Evolutionary conservation across 2,888 invertebrate species (phyloP).

Genomic region (Galeopsomyia nigrocyanea): DNA sequence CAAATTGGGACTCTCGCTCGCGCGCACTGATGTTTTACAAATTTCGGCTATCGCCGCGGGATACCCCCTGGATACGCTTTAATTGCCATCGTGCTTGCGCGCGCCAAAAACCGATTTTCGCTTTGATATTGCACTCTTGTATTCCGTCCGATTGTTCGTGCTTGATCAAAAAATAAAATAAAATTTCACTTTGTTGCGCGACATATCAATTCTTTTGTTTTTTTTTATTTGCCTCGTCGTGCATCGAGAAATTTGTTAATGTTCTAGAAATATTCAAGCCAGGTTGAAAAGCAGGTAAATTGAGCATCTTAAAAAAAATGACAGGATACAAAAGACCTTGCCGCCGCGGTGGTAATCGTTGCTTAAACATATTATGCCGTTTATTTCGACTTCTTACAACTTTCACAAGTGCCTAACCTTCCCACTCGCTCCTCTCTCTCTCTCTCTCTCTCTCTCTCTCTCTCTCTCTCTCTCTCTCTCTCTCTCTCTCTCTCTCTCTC

Average conservation of each 20-base stretch:
- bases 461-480: no score
- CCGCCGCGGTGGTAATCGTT: slow-evolving; percentile 18
- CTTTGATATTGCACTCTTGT: slow-evolving; percentile 1
- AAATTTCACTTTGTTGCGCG: not conserved
- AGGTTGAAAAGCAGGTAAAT: not conserved
- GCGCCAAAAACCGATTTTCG: not conserved
- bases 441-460: no score
- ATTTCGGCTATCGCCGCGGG: slow-evolving; percentile 37
- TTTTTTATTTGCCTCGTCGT: not conserved
- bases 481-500: no score
- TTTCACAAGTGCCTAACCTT: slow-evolving; percentile 40
- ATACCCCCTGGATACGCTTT: slow-evolving; percentile 34
- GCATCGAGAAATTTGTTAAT: not conserved
- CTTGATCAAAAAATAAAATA: no score
- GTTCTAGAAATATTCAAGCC: no score
- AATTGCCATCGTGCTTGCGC: slow-evolving; percentile 26
- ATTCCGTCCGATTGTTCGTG: no score
- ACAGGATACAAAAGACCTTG: slow-evolving; percentile 11
- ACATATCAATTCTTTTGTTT: slow-evolving; percentile 4
- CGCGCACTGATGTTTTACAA: slow-evolving; percentile 42
- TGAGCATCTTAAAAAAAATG: slow-evolving; percentile 8
- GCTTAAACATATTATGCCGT: slow-evolving; percentile 20
- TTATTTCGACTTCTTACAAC: slow-evolving; percentile 28
- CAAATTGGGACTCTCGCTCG: slow-evolving; percentile 37
- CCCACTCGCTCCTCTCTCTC: slow-evolving; percentile 3